Evolutionary conservation across 23 tunicate species (phyloP), one percentile per base, ranked within the genome.

Genomic region (Trididemnum clinides): DNA sequence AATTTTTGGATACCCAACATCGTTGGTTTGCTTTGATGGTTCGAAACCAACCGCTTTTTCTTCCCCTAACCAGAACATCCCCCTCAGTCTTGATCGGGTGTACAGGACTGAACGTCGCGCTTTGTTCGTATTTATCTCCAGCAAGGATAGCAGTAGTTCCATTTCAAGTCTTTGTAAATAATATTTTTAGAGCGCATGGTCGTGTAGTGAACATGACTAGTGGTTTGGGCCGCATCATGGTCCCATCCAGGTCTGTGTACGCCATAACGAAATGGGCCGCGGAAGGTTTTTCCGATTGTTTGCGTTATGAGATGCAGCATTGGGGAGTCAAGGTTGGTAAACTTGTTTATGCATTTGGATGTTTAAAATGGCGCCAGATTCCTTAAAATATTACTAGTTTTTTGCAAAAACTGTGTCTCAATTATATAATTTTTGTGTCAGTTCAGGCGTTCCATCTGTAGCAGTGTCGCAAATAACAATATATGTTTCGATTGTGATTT

Each of bases 141-240:
- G n/a, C n/a, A n/a, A n/a, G n/a, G n/a, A n/a, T n/a, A n/a, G n/a
- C n/a, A n/a, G n/a, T n/a, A n/a, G n/a, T n/a, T n/a, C n/a, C 25
- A 25, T 82, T 69, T 10, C 26, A n/a, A 29, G n/a, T n/a, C n/a
- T n/a, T n/a, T n/a, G n/a, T n/a, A n/a, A n/a, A n/a, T n/a, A n/a
- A n/a, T n/a, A n/a, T n/a, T n/a, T 86, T 23, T 51, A 89, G 95
- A 35, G 33, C 97, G 0, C 50, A 88, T 50, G 97, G 97, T 12
- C 72, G 97, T 49, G 89, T 92, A 25, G 97, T 92, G 1, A 88
- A 83, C 51, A 92, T 92, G 97, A 87, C 97, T 27, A 92, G 97
- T 78, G 97, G 97, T 36, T 64, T 92, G 6, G 89, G 82, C 1
- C 72, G 98, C 12, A 95, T 95, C 70, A 90, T 90, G 70, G 95